These are phyloP conservation scores for Ctenoplectra terminalis DNA, from an alignment of 1,140 invertebrate species.

Conservation along the genomic window DNA sequence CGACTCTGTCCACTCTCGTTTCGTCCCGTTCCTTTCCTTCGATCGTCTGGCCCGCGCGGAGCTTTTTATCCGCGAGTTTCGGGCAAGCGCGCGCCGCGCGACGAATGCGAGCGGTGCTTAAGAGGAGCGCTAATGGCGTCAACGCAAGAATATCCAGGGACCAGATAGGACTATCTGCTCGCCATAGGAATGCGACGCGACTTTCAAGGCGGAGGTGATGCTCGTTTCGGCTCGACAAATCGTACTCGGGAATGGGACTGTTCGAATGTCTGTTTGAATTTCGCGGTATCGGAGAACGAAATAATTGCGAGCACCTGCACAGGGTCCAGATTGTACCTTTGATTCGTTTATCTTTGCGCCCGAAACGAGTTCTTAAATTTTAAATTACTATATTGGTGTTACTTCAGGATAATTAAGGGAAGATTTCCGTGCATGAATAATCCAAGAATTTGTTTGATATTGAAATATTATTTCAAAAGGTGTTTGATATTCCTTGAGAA, in stretches of 20 bases:
- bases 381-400: too few relatives aligned
- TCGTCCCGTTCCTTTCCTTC: conserved; percentile 29
- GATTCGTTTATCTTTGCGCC: too few relatives aligned
- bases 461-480: too few relatives aligned
- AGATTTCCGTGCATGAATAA: too few relatives aligned
- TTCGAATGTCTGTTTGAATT: not conserved
- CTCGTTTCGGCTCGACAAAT: not conserved
- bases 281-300: not conserved
- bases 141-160: conserved; percentile 61
- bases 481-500: too few relatives aligned
- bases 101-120: conserved; percentile 57
- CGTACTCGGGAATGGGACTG: not conserved
- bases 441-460: too few relatives aligned
- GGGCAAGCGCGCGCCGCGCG: conserved; percentile 52
- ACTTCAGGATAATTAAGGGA: too few relatives aligned
- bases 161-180: conserved; percentile 59
- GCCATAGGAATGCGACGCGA: conserved; percentile 40
- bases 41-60: conserved; percentile 27
- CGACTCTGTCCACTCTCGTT: conserved; percentile 22
- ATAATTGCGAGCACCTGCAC: conserved; percentile 1
- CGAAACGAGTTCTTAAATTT: too few relatives aligned
- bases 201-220: conserved; percentile 37
- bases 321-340: too few relatives aligned
- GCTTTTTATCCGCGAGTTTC: conserved; percentile 69
- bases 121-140: conserved; percentile 74